Evolutionary conservation across 1,140 invertebrate species (phyloP).

Genomic region (Laupala kohalensis): DNA sequence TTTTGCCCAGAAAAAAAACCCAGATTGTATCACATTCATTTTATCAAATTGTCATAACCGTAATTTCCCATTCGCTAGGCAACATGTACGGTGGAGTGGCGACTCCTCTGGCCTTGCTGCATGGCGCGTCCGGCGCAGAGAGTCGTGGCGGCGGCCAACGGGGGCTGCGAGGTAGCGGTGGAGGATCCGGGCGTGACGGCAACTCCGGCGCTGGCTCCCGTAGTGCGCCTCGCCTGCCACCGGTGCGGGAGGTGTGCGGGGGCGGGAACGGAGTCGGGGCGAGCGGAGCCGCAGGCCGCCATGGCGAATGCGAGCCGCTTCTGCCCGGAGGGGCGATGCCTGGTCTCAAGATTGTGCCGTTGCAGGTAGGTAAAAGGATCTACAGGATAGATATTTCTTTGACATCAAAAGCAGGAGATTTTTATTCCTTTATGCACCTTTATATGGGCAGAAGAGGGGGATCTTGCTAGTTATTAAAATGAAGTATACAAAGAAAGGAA

Average conservation of each 20-base stretch:
- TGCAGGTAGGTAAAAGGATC: not conserved
- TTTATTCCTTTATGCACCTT: too few species aligned
- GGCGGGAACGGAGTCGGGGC: slow-evolving; percentile 30
- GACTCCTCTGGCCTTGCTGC: slow-evolving; percentile 50
- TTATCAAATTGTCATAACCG: too few species aligned
- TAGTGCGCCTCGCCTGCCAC: slow-evolving; percentile 23
- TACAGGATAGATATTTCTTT: too few species aligned
- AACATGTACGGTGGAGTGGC: slow-evolving; percentile 52
- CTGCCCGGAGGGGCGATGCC: slow-evolving; percentile 30
- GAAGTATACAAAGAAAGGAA: too few species aligned
- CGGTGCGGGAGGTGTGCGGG: slow-evolving; percentile 24
- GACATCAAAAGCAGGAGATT: too few species aligned
- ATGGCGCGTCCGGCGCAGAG: slow-evolving; percentile 31
- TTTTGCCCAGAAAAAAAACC: too few species aligned
- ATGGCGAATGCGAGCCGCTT: slow-evolving; percentile 49
- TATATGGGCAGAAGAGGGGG: too few species aligned
- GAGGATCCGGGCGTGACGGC: slow-evolving; percentile 28
- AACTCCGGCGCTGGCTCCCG: slow-evolving; percentile 19
- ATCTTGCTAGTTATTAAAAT: too few species aligned
- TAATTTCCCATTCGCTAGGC: slow-evolving; percentile 15
- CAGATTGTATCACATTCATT: too few species aligned
- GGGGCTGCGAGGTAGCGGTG: slow-evolving; percentile 9
- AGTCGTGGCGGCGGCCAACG: slow-evolving; percentile 8
- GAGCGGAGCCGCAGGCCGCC: slow-evolving; percentile 24
- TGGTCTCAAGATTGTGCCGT: slow-evolving; percentile 5